These are phyloP conservation scores for Anodontia alba DNA, from an alignment of 2,888 invertebrate genomes.

Conservation along the genomic window DNA sequence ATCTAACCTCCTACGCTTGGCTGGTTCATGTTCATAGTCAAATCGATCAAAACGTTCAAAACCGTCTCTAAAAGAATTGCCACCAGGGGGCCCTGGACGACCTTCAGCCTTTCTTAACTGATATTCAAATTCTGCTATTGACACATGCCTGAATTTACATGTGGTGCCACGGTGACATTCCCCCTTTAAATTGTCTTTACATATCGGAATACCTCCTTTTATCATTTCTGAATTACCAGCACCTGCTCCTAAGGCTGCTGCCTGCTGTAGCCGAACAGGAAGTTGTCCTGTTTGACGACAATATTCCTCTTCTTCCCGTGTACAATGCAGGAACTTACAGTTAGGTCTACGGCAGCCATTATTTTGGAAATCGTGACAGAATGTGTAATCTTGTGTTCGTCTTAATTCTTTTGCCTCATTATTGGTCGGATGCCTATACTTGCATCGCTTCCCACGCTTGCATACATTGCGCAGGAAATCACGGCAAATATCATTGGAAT, in stretches of 20 bases:
- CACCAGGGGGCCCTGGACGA: slow-evolving; percentile 36
- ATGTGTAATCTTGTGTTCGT: slow-evolving; percentile 83
- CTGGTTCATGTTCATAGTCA: slow-evolving; percentile 69
- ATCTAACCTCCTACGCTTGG: slow-evolving; percentile 75
- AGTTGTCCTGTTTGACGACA: slow-evolving; percentile 90
- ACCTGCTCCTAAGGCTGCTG: slow-evolving; percentile 79
- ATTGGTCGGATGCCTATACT: slow-evolving; percentile 86
- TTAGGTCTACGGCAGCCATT: slow-evolving; percentile 90
- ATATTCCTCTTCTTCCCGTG: slow-evolving; percentile 90
- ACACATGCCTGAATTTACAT: slow-evolving; percentile 86
- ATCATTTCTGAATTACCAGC: slow-evolving; percentile 75
- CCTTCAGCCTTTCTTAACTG: slow-evolving; percentile 69
- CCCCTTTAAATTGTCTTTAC: slow-evolving; percentile 88
- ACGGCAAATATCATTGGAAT: slow-evolving; percentile 87
- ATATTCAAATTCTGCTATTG: slow-evolving; percentile 66
- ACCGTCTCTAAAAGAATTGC: slow-evolving; percentile 59
- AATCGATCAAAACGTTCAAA: slow-evolving; percentile 69
- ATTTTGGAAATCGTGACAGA: slow-evolving; percentile 89
- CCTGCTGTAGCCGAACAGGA: slow-evolving; percentile 86
- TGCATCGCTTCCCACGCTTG: slow-evolving; percentile 88
- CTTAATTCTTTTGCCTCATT: slow-evolving; percentile 82
- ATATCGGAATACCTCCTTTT: slow-evolving; percentile 86
- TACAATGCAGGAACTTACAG: slow-evolving; percentile 92
- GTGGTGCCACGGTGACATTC: slow-evolving; percentile 87
- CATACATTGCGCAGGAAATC: slow-evolving; percentile 88